Base-by-base conservation (phyloP, 2,888 invertebrate species). In the Heliconius charithonia region DNA sequence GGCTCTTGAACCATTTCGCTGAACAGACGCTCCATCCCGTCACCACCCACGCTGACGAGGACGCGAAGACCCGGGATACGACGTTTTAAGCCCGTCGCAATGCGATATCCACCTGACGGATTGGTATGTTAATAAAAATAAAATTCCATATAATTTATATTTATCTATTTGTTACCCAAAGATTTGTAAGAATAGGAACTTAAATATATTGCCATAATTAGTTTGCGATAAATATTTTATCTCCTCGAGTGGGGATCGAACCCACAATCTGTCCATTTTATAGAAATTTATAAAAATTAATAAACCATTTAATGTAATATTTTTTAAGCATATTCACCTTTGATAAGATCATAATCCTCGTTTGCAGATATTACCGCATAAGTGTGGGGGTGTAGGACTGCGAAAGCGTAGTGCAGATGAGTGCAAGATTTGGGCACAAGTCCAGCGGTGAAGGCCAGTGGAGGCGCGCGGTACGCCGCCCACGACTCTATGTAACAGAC, bases 31-130 rank as follows among this genome's bases (percentile, higher is more conserved):
- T 95, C 95, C 1, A 96, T 95, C 1, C 96, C 96, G 75, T 96
- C 97, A 87, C 97, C 97, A 0, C 97, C 97, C 0, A 98, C 95
- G 10, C 97, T 97, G 65, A 98, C 93, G 75, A 97, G 89, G 0
- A 97, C 96, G 84, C 97, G 97, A 2, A 98, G 91, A 3, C 96
- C 95, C 0, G 96, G 96, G 81, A 97, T 96, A 29, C 95, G 93
- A 41, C 95, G 91, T 86, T 97, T 97, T 75, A 98, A 91, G 6
- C 96, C 96, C 0, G 96, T 96, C 12, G 96, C 96, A 27, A 97
- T 95, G 73, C 96, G 95, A 86, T 97, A 98, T 81, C 97, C 97
- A 83, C 97, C 97, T 97, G 87, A 32, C 63, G 27, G 56, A 63
- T 25, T 37, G n/a, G n/a, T n/a, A n/a, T n/a, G n/a, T n/a, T n/a